These are phyloP conservation scores for Setophaga petechia DNA, from an alignment of 2,113 vertebrate species.

Conservation along the genomic window DNA sequence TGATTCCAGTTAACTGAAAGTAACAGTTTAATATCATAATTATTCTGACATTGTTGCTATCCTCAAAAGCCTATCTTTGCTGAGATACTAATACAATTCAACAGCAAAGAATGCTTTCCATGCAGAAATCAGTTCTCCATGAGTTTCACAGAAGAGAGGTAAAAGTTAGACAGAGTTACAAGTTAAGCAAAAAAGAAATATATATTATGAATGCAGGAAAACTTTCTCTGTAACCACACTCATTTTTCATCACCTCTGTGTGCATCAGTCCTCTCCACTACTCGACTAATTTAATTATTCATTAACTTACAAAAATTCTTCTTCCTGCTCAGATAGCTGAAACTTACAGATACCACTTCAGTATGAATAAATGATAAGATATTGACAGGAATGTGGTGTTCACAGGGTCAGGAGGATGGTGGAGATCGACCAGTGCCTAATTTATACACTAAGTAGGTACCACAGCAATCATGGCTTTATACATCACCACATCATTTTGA, in stretches of 20 bases:
- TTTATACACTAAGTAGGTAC: background rate
- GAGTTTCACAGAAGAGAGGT: background rate
- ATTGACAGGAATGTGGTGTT: background rate
- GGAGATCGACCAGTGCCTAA: background rate
- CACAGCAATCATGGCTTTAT: background rate
- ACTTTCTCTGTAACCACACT: background rate
- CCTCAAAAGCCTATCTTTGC: background rate
- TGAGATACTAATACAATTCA: background rate
- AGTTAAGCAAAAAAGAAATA: background rate
- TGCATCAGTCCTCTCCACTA: background rate
- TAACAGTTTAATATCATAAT: background rate
- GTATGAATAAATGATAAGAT: conserved; percentile 2
- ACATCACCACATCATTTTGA: background rate
- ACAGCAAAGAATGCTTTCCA: background rate
- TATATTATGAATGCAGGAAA: background rate
- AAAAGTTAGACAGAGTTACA: background rate
- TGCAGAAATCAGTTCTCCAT: background rate
- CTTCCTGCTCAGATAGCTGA: background rate
- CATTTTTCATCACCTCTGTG: background rate
- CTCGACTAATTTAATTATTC: background rate
- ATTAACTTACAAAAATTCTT: background rate
- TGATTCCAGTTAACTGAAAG: background rate
- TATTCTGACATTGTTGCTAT: background rate
- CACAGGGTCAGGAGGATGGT: background rate
- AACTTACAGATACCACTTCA: background rate